Evolutionary conservation across 2,797 vertebrate genomes (phyloP).

Genomic region (Pachyuromys duprasi): DNA sequence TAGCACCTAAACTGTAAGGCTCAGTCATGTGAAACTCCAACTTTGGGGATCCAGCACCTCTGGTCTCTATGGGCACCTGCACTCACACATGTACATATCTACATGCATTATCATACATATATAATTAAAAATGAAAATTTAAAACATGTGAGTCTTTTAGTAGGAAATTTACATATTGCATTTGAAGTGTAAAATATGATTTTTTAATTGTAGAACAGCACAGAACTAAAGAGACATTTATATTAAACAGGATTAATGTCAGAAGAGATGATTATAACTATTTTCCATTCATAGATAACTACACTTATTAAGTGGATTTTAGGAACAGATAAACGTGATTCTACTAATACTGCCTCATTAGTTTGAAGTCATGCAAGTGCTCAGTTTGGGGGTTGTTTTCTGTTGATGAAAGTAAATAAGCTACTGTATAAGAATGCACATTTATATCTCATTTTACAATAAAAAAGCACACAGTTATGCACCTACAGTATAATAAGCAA

Average conservation of each 20-base stretch:
- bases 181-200: slow-evolving; percentile 34
- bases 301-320: slow-evolving; percentile 33
- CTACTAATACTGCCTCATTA: not conserved
- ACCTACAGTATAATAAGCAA: slow-evolving; percentile 39
- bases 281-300: slow-evolving; percentile 46
- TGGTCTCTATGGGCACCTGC: not conserved
- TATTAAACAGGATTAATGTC: slow-evolving; percentile 48
- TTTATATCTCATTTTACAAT: slow-evolving; percentile 5
- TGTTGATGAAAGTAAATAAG: slow-evolving; percentile 22
- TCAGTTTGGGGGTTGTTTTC: not conserved
- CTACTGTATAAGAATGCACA: not conserved
- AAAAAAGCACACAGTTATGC: not conserved
- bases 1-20: not conserved
- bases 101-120: not conserved
- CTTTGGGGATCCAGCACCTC: not conserved
- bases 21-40: not conserved
- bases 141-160: not conserved
- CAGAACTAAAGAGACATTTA: slow-evolving; percentile 29
- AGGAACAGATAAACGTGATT: slow-evolving; percentile 24
- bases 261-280: slow-evolving; percentile 15
- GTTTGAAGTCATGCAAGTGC: not conserved
- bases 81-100: not conserved
- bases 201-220: slow-evolving; percentile 48
- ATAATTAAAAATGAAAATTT: not conserved
- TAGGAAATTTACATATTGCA: slow-evolving; percentile 1